Evolutionary conservation across 2,888 invertebrate genomes (phyloP), one percentile per base, ranked within the genome.

Genomic region (Cyrtodaria siliqua): DNA sequence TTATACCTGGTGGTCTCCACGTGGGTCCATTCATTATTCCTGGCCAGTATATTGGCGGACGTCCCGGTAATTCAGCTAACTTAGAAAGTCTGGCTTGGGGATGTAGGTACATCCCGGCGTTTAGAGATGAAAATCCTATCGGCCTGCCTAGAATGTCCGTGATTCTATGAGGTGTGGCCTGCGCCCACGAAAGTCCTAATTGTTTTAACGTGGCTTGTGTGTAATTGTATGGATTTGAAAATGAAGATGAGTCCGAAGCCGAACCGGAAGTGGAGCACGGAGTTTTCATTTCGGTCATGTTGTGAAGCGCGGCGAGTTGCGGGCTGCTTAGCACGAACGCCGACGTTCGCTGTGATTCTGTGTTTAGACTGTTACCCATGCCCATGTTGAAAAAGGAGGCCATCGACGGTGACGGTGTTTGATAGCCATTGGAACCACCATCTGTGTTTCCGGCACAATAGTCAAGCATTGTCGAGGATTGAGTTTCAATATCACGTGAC

Each of bases 131-230:
- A 20, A 90, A 79, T 27, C 89, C 88, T 9, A 90, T 73, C 24
- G 86, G 97, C 93, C 98, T 95, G 84, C 97, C 96, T 83, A 98
- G 94, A 92, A 99, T 98, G 93, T 98, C 97, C 93, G 98, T 97
- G 91, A 99, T 98, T 70, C 98, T 98, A 94, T 98, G 98, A 33
- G 98, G 98, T 92, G 98, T 98, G 0, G 84, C 82, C 78, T 85
- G 85, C 3, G 87, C 76, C 84, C 86, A 77, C n/a, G 81, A 77
- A 16, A 81, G 77, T 38, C 81, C 77, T 6, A 84, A 56, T 40
- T 86, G 84, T 78, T 87, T 86, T 33, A 86, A 68, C 8, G 83
- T 79, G 8, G 83, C 77, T 53, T 86, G 85, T 55, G 87, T 81
- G 38, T 86, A 86, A 24, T 70, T 79, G 26, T 76, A 80, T 1